Conservation (phyloP, 2,113 vertebrate species). For the Pyxicephalus adspersus region DNA sequence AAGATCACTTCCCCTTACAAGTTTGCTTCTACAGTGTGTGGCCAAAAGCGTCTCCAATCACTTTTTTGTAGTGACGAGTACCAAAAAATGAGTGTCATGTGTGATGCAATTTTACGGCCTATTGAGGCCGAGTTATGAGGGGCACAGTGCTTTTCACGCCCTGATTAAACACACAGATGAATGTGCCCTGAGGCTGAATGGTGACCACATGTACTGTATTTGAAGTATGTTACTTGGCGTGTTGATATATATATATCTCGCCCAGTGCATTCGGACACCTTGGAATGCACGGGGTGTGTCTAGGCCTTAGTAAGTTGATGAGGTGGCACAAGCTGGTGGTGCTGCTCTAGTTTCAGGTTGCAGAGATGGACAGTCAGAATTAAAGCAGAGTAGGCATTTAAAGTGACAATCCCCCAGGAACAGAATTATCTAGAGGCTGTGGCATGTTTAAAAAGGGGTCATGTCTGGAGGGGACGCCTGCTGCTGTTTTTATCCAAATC, state of each 20-base stretch:
- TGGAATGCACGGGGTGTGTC: conserved; percentile 36
- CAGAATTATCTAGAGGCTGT: background rate
- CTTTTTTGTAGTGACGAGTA: too few species aligned
- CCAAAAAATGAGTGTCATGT: background rate
- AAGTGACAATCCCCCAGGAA: background rate
- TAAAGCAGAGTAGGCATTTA: conserved; percentile 27
- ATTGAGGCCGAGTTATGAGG: background rate
- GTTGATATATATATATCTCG: background rate
- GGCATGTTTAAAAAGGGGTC: background rate
- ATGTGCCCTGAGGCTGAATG: background rate
- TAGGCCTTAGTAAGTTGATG: conserved; percentile 15
- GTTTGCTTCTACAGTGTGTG: too few species aligned
- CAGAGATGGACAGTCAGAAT: conserved; percentile 8
- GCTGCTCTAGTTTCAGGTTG: conserved; percentile 9
- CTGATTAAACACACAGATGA: background rate
- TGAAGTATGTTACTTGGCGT: conserved; percentile 31
- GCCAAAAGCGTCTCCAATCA: too few species aligned
- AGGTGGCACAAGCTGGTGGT: conserved; percentile 28
- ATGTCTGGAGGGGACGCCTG: too few species aligned
- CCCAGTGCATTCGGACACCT: conserved; percentile 24
- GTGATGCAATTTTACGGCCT: background rate
- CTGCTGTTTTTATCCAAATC: background rate
- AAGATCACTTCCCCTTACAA: too few species aligned
- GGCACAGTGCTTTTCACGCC: background rate
- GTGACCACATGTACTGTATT: conserved; percentile 47